Base-by-base conservation (phyloP, 1,140 invertebrate genomes). In the Parapsyche elsis region DNA sequence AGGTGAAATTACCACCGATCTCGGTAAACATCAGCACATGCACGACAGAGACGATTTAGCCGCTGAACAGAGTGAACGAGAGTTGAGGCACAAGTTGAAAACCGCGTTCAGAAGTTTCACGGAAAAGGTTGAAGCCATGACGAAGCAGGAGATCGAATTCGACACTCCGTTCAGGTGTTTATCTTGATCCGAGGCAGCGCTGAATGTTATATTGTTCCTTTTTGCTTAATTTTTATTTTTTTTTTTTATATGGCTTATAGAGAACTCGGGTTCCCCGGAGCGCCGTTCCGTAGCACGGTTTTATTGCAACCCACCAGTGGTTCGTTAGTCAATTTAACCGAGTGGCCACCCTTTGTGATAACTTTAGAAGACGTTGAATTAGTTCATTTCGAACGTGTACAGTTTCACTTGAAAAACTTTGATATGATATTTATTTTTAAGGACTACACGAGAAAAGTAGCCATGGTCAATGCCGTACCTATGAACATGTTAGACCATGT, bases 381-480 rank as follows among this genome's bases (percentile, higher is more conserved):
- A 76, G 98, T 99, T 0, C 98, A 99, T 87, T 99, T 99, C 90
- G 99, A 99, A 88, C 91, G 99, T 88, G 98, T 99, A 4, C 96
- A 98, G 86, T 99, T 99, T 87, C 97, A 99, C 86, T 89, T 99
- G 79, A 99, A 99, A 88, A 99, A 99, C 87, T 99, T 99, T 87
- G 99, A 99, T 88, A 99, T 99, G 97, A 96, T 99, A 24, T 99
- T 99, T 87, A 95, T 99, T 44, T 99, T 99, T 86, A 99, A 99
- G 89, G 98, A 99, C 89, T 99, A 99, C 87, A 91, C 92, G 64
- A 93, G 94, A 84, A 99, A 99, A 89, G 94, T 96, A 0, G 93
- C 96, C 0, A 98, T 98, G 95, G 95, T 99, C 0, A 99, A 98
- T 88, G 96, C 98, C 10, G 97, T 99, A 85, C 98, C 98, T 0